Evolutionary conservation across 2,888 invertebrate species (phyloP), one percentile per base, ranked within the genome.

Genomic region (Ornithoptera alexandrae): DNA sequence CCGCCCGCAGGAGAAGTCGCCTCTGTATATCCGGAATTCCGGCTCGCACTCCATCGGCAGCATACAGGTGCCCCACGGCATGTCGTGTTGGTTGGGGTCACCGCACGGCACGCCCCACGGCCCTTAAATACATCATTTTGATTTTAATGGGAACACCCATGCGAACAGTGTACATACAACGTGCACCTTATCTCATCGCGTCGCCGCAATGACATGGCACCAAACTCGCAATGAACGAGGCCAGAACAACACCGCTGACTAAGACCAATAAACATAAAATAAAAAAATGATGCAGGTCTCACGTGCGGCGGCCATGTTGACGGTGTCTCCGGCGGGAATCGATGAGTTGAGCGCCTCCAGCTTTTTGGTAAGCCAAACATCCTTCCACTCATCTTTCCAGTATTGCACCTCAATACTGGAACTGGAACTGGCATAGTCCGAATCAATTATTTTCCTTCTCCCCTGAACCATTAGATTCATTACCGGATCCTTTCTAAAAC

Each of bases 41-140:
- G 86, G 67, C 20, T 89, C 88, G 65, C 90, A 92, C 69, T 90
- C 88, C 75, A 79, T 76, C 0, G 86, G 72, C 10, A 89, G 73
- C 84, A 86, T 85, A 74, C 92, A 92, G 17, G 78, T 75, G 1
- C 90, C 92, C 92, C 90, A 90, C 0, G 90, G 92, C 80, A 85
- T 81, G 67, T 91, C 90, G 67, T 89, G 87, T 69, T 89, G 89
- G 62, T 84, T 82, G 0, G 91, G 91, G 73, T 92, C 92, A 0
- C 91, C 92, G 71, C 91, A 91, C 0, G 86, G 81, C 4, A 88
- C 83, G 2, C 90, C 91, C 92, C 90, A 91, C 1, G 92, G 92
- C 56, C 90, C 92, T 91, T 65, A 15, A 72, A 74, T 73, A 82
- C 83, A 79, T 74, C 65, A 62, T 50, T 63, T 56, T 3, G 58